Evolutionary conservation across 2,888 invertebrate genomes (phyloP), one percentile per base, ranked within the genome.

Genomic region (Heliconius sara): DNA sequence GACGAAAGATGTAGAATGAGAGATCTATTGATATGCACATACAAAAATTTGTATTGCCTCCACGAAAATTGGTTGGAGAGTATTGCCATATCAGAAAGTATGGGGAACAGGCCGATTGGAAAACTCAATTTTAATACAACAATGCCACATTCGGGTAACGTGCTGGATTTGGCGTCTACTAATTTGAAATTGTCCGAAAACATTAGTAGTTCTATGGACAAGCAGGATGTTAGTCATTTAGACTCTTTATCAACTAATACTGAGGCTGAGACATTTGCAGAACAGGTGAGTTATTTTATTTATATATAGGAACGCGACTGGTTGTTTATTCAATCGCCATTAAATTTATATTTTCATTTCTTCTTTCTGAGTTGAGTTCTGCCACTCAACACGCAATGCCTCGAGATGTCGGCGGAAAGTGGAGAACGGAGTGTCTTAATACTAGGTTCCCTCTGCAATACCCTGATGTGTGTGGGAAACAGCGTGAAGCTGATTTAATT

Each of bases 1-100:
- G 97, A 97, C 84, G 98, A 98, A 87, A 95, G 96, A 77, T 96
- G 96, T 83, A 93, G 96, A 89, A 93, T 97, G 19, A 94, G 97
- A 77, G 96, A 96, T 75, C 96, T 96, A 88, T 94, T 96, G 82
- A 87, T 96, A 9, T 96, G 96, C 87, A 96, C 97, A 12, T 96
- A 96, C 85, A 96, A 95, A 94, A 97, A 96, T 85, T 89, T 96
- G 77, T 95, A 93, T 86, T 92, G 92, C 82, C 89, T 95, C 39
- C 93, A 93, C 81, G 95, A 95, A 83, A 93, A 94, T 78, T 93
- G 94, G 92, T 87, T 95, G 0, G 93, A 95, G 82, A 93, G 93
- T 83, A 89, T 94, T 22, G 91, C 95, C 4, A 90, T 95, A 75
- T 91, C 93, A 0, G 94, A 95, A 83, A 94, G 92, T 84, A 88